Conservation (phyloP, 64 coral and sea anemone genomes). For the Stichodactyla mertensii region DNA sequence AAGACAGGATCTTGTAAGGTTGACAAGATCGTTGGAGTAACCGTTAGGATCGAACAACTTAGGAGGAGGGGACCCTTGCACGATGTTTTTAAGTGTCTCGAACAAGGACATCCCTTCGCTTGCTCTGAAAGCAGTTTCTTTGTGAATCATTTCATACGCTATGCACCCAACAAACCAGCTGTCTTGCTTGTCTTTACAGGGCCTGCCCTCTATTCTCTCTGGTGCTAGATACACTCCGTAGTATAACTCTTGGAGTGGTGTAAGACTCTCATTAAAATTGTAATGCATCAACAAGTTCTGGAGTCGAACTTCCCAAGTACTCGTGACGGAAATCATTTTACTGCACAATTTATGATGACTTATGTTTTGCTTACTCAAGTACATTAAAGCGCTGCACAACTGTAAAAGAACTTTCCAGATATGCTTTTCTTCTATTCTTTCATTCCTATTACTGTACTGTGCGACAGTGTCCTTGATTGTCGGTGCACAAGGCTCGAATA, state of each 20-base stretch:
- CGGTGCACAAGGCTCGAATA: constrained; percentile 43
- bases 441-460: constrained; percentile 38
- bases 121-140: constrained; percentile 50
- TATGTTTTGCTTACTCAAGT: constrained; percentile 69
- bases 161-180: constrained; percentile 72
- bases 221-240: constrained; percentile 68
- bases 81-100: constrained; percentile 61
- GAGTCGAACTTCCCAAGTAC: constrained; percentile 41
- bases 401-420: constrained; percentile 72
- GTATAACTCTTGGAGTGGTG: constrained; percentile 31
- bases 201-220: constrained; percentile 59
- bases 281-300: constrained; percentile 63
- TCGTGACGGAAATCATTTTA: constrained; percentile 59
- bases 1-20: constrained; percentile 59
- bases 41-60: constrained; percentile 23
- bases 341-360: constrained; percentile 44
- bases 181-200: constrained; percentile 46
- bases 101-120: constrained; percentile 42
- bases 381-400: constrained; percentile 49
- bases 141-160: constrained; percentile 48
- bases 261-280: constrained; percentile 46
- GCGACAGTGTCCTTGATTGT: constrained; percentile 50
- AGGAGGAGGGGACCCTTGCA: constrained; percentile 46
- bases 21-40: constrained; percentile 24
- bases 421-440: constrained; percentile 45